These are phyloP conservation scores for Lomographa bimaculata DNA, from an alignment of 2,888 invertebrate genomes.

Conservation along the genomic window DNA sequence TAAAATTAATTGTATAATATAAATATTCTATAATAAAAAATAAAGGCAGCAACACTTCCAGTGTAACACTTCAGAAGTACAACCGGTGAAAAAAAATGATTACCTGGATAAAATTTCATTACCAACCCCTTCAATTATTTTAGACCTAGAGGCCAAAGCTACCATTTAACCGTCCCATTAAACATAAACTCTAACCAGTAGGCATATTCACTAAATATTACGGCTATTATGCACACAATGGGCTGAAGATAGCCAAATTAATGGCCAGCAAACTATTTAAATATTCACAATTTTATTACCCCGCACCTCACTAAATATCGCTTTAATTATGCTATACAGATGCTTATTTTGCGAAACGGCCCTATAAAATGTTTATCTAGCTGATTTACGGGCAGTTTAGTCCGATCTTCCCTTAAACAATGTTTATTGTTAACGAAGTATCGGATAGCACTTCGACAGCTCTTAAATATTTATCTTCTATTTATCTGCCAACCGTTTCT, in stretches of 20 bases:
- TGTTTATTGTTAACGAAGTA: slow-evolving; percentile 30
- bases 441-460: slow-evolving; percentile 30
- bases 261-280: slow-evolving; percentile 11
- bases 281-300: slow-evolving; percentile 21
- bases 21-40: too few relatives aligned
- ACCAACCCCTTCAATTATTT: too few relatives aligned
- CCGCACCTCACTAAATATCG: slow-evolving; percentile 28
- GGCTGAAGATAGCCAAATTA: slow-evolving; percentile 1
- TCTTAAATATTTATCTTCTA: slow-evolving; percentile 31
- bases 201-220: too few relatives aligned
- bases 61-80: too few relatives aligned
- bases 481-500: too few relatives aligned
- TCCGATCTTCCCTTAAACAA: slow-evolving; percentile 30
- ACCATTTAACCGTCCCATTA: too few relatives aligned
- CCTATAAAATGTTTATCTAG: slow-evolving; percentile 39
- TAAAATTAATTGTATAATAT: too few relatives aligned
- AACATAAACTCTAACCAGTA: too few relatives aligned
- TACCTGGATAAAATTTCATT: too few relatives aligned
- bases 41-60: too few relatives aligned
- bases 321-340: slow-evolving; percentile 36
- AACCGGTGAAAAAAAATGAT: too few relatives aligned
- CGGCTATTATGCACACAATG: background rate
- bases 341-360: slow-evolving; percentile 36
- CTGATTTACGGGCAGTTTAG: slow-evolving; percentile 34
- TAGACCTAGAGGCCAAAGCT: too few relatives aligned